phyloP scores from a whole-genome alignment of 2,888 invertebrate species.

The Bombylius major region DNA sequence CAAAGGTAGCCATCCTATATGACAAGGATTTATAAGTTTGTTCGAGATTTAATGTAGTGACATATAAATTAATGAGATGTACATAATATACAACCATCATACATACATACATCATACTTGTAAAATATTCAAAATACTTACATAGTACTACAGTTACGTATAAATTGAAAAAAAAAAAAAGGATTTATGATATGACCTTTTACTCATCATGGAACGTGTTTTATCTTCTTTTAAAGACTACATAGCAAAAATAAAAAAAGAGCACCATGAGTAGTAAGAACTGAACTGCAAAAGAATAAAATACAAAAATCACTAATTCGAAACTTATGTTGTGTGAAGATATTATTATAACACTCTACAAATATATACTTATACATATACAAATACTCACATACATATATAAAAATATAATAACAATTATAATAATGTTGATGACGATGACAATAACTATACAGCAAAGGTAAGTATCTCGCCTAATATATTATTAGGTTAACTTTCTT shows the following conservation, averaged over 20 bases:
- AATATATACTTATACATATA: too few species aligned
- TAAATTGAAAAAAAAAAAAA: neutral
- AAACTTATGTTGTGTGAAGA: too few species aligned
- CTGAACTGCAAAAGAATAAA: too few species aligned
- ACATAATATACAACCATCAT: constrained; percentile 8
- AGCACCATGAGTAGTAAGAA: too few species aligned
- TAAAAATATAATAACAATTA: neutral
- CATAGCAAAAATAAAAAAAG: neutral
- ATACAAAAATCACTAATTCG: too few species aligned
- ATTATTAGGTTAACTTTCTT: neutral
- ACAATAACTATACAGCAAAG: neutral
- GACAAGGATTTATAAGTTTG: neutral
- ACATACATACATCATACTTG: too few species aligned
- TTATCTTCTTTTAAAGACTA: constrained; percentile 6
- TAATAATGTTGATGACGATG: neutral
- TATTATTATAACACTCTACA: too few species aligned
- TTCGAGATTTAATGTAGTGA: constrained; percentile 2
- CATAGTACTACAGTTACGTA: too few species aligned
- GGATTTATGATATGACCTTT: constrained; percentile 11
- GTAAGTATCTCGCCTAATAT: neutral
- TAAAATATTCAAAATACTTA: too few species aligned
- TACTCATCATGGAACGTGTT: constrained; percentile 4
- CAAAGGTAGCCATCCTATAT: neutral
- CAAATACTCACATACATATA: too few species aligned
- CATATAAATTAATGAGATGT: constrained; percentile 14